Base-by-base conservation (phyloP, 23 tunicate species). In the Ascidia mentula region DNA sequence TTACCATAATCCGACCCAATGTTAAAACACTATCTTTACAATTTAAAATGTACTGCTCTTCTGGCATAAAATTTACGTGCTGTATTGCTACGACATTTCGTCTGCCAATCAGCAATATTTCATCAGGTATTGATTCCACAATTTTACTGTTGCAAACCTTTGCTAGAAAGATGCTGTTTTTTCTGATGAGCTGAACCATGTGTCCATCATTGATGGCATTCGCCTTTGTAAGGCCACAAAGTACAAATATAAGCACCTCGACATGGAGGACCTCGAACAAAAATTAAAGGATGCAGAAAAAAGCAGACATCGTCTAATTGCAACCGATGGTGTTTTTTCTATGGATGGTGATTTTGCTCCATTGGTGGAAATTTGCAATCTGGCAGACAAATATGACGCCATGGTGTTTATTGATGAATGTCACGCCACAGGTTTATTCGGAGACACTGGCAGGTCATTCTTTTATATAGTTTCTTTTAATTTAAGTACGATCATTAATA, bases 311-410 rank as follows among this genome's bases (percentile, higher is more conserved):
- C 96, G 99, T 37, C 59, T 95, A 83, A 83, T 95, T 6, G 96
- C 83, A 22, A 95, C 99, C 32, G 99, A 95, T 76, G 99, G 99
- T 18, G 99, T 90, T 6, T 95, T 95, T 69, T 87, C 94, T 69
- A 95, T 95, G 99, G 99, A 95, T 59, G 99, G 99, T 7, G 99
- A 95, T 80, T 86, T 95, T 36, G 92, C 99, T n/a, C 99, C 99
- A 0, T 82, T 95, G 34, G 69, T 34, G 9, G 96, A 86, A 20
- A 90, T 95, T 3, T 87, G 92, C 39, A 81, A 82, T 45, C 80
- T 95, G 42, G 95, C 96, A 32, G 99, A 90, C 30, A 86, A 90
- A 74, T 90, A 95, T 75, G 69, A 95, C 39, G 99, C 99, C 15
- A 28, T 90, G 45, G 89, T 95, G 34, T 89, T 95, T 40, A 71